Conservation (phyloP, 2,113 vertebrate species). For the Symphodus melops region DNA sequence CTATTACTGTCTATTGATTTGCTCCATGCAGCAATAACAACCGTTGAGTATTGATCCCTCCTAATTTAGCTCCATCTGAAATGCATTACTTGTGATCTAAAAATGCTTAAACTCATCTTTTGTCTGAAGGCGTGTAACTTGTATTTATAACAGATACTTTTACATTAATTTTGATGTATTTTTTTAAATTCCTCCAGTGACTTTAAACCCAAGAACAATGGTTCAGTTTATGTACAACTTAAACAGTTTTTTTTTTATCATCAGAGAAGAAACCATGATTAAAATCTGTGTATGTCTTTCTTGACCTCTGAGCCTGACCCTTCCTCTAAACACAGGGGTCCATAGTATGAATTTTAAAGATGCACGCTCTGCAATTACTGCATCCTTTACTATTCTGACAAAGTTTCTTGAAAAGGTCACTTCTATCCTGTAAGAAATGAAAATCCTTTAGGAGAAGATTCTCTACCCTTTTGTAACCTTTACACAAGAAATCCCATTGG, state of each 20-base stretch:
- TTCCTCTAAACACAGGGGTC: slow-evolving; percentile 32
- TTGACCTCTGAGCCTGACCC: slow-evolving; percentile 8
- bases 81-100: slow-evolving; percentile 22
- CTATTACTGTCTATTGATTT: slow-evolving; percentile 72
- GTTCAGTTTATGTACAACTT: not conserved
- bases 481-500: slow-evolving; percentile 77
- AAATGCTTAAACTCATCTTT: slow-evolving; percentile 41
- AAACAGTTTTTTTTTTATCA: not conserved
- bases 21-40: slow-evolving; percentile 60
- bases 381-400: slow-evolving; percentile 63
- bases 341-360: slow-evolving; percentile 59
- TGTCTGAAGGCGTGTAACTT: slow-evolving; percentile 7
- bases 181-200: not conserved
- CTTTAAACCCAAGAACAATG: not conserved
- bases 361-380: slow-evolving; percentile 57
- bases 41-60: slow-evolving; percentile 56
- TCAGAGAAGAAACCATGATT: not conserved
- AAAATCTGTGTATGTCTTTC: not conserved
- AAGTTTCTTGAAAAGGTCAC: slow-evolving; percentile 79
- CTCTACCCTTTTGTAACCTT: slow-evolving; percentile 80
- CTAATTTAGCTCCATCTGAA: slow-evolving; percentile 62
- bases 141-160: not conserved
- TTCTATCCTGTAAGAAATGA: slow-evolving; percentile 70
- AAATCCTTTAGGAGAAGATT: slow-evolving; percentile 75
- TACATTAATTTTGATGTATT: not conserved